Base-by-base conservation (phyloP, 2,888 invertebrate species). In the Incurvaria masculella region DNA sequence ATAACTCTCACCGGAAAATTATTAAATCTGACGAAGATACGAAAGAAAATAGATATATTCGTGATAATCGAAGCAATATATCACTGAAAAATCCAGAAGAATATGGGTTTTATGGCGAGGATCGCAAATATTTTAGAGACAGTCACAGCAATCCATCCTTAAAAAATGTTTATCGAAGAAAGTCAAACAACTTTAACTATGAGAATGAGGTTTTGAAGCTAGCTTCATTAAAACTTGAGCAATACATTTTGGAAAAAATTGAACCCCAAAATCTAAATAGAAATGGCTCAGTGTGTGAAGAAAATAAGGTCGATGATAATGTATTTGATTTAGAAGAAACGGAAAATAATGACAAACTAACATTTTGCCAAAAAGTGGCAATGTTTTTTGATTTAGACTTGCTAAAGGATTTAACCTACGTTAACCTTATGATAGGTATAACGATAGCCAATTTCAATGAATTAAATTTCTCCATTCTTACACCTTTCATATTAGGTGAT, bases 381-480 rank as follows among this genome's bases (percentile, higher is more conserved):
- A 67, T 82, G 33, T 88, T 88, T 60, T 88, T 89, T 58, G 89
- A 88, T 61, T 73, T 89, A 50, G 85, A 86, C 61, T 72, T 89
- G 45, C 63, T 89, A 47, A 82, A 82, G 55, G 88, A 89, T 64
- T 81, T 81, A 14, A 81, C 85, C 3, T 89, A 85, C 56, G 80
- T 88, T 2, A 88, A 86, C 57, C 69, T 88, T 14, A 86, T 88
- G 78, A 61, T 88, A 47, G 89, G 89, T 1, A 73, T 88, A 44
- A 88, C 86, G 1, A 68, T 88, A 38, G 87, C 87, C 1, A 85
- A 84, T 59, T 88, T 88, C 57, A 84, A 83, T 4, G 89, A 89
- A 63, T 57, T 88, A 5, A 89, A 89, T 62, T 89, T 89, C 61
- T 86, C 88, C 2, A 81, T 88, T 44, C 59, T 89, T 44, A 88